Conservation (phyloP, 2,113 vertebrate genomes). For the Sisor rabdophorus region DNA sequence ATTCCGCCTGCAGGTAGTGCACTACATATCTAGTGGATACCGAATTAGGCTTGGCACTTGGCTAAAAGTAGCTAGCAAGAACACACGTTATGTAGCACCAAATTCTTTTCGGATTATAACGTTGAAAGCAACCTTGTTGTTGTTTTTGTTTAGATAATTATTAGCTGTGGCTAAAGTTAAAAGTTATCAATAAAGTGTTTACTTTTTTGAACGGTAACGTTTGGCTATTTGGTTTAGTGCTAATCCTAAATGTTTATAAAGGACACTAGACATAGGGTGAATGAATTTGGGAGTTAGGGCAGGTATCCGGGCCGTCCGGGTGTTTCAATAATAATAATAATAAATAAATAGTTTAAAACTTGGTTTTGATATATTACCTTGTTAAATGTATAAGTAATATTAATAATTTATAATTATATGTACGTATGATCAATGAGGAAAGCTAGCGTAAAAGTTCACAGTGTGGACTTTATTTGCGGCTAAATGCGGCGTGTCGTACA, state of each 20-base stretch:
- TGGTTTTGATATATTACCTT: no score
- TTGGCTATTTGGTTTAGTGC: neutral
- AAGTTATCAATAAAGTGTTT: neutral
- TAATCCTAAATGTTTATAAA: neutral
- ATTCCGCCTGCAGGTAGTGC: no score
- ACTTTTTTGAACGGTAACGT: neutral
- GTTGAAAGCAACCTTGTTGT: neutral
- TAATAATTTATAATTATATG: no score
- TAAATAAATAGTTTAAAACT: no score
- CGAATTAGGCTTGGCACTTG: no score
- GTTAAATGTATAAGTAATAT: no score
- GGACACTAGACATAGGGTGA: no score
- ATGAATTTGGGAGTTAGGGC: neutral
- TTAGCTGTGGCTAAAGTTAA: neutral
- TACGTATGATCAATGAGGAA: no score
- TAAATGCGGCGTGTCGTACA: accelerated
- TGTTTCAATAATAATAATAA: no score
- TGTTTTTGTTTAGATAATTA: neutral
- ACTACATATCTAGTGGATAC: no score
- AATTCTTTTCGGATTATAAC: neutral
- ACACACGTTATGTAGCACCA: neutral
- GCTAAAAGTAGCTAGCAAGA: neutral
- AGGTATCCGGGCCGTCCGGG: neutral
- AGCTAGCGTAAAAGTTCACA: no score
- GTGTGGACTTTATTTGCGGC: neutral